Evolutionary conservation across 2,888 invertebrate species (phyloP).

Genomic region (Sesamia inferens): DNA sequence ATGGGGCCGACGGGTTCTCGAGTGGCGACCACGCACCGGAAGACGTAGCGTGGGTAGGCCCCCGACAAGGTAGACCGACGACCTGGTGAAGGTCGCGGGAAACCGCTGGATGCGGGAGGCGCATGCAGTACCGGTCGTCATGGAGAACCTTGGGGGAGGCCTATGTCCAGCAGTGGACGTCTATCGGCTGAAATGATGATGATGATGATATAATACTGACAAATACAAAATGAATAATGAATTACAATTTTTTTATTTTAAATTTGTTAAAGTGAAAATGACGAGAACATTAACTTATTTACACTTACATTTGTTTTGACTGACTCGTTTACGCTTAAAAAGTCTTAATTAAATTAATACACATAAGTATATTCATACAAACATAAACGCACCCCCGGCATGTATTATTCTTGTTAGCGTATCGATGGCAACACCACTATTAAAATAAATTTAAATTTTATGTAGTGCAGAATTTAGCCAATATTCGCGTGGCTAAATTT

Average conservation of each 20-base stretch:
- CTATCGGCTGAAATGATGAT: too few species aligned
- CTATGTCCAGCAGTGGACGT: too few species aligned
- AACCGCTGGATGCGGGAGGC: too few species aligned
- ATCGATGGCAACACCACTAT: background rate
- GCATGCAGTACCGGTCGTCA: too few species aligned
- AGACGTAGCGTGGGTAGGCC: too few species aligned
- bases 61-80: too few species aligned
- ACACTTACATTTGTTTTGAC: constrained; percentile 13
- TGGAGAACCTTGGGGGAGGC: too few species aligned
- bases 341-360: too few species aligned
- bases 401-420: background rate
- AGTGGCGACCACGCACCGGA: too few species aligned
- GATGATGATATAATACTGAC: constrained; percentile 51
- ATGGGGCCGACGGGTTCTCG: too few species aligned
- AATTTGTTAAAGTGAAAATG: constrained; percentile 19
- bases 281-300: constrained; percentile 17
- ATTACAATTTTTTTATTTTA: constrained; percentile 31
- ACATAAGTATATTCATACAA: background rate
- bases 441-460: background rate
- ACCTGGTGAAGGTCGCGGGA: too few species aligned
- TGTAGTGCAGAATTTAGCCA: background rate
- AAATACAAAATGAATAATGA: constrained; percentile 60
- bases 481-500: too few species aligned
- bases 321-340: constrained; percentile 5
- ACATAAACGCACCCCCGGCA: background rate